These are phyloP conservation scores for Pycnomerus fuliginosus DNA, from an alignment of 2,888 invertebrate genomes.

Conservation along the genomic window DNA sequence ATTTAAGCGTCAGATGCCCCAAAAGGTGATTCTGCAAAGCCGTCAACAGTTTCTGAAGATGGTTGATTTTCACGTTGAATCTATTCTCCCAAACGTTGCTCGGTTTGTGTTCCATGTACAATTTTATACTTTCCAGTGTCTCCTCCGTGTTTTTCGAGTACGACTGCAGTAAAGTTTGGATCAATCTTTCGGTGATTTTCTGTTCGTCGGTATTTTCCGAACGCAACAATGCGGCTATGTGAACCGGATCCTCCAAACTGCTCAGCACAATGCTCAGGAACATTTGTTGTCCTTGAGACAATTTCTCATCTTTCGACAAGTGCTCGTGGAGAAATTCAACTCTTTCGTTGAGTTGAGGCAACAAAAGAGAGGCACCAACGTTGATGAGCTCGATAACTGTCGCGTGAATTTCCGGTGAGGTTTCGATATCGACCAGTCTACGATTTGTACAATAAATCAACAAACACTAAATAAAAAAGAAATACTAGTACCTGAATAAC, in stretches of 20 bases:
- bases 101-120: constrained; percentile 39
- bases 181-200: constrained; percentile 54
- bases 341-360: constrained; percentile 61
- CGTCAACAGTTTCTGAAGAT: constrained; percentile 57
- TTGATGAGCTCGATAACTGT: constrained; percentile 60
- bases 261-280: constrained; percentile 60
- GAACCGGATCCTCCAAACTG: constrained; percentile 61
- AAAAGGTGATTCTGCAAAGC: constrained; percentile 62
- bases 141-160: constrained; percentile 56
- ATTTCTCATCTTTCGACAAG: constrained; percentile 55
- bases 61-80: constrained; percentile 44
- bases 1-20: constrained; percentile 52
- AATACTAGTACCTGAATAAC: constrained; percentile 59
- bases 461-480: constrained; percentile 5
- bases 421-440: constrained; percentile 52
- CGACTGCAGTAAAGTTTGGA: constrained; percentile 59
- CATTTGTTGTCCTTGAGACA: constrained; percentile 62
- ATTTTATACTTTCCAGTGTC: constrained; percentile 40
- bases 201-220: constrained; percentile 44
- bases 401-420: constrained; percentile 56
- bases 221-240: constrained; percentile 59
- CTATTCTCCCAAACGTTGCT: constrained; percentile 43
- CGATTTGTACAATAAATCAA: background rate
- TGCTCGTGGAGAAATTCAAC: constrained; percentile 60
- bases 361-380: constrained; percentile 59